phyloP scores from a whole-genome alignment of 2,797 vertebrate genomes.

The Lemur catta region DNA sequence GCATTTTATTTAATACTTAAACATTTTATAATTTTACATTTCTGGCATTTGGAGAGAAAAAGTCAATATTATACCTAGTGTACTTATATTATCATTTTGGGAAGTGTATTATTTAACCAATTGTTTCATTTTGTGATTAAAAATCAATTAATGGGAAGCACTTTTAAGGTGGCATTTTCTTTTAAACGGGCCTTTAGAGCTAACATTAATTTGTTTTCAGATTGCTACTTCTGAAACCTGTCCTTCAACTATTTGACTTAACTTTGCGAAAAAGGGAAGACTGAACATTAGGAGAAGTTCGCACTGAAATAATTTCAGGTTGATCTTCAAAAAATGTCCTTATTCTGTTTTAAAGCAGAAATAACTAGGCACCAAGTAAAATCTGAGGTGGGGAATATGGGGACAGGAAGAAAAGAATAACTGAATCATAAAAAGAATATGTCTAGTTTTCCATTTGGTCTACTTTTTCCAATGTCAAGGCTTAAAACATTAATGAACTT shows the following conservation, averaged over 20 bases:
- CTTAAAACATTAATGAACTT: conserved; percentile 3
- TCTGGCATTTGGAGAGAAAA: conserved; percentile 11
- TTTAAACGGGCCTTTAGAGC: conserved; percentile 15
- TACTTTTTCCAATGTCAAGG: background rate
- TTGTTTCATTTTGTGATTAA: conserved; percentile 35
- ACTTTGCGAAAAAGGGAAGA: conserved; percentile 27
- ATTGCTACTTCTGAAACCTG: conserved; percentile 1
- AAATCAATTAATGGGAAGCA: background rate
- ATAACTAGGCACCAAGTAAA: conserved; percentile 22
- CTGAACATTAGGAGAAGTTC: conserved; percentile 38
- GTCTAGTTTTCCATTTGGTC: conserved; percentile 7
- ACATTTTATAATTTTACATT: conserved; percentile 45
- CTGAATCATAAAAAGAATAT: background rate
- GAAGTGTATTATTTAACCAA: conserved; percentile 31
- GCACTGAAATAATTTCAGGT: conserved; percentile 40
- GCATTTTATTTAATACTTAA: conserved; percentile 48
- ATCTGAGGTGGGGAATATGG: background rate
- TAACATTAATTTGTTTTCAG: conserved; percentile 27
- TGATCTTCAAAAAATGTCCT: conserved; percentile 31
- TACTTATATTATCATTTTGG: conserved; percentile 15
- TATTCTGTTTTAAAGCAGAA: conserved; percentile 54
- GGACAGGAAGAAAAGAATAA: conserved; percentile 13
- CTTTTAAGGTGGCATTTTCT: background rate
- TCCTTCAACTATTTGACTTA: conserved; percentile 49
- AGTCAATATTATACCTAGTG: background rate